Percentiles rank a stretch among this genome's conserved stretches.
Evolutionary conservation across 35 echinoderm and acorn worm genomes (phyloP).

Genomic region (Strongylocentrotus purpuratus): DNA sequence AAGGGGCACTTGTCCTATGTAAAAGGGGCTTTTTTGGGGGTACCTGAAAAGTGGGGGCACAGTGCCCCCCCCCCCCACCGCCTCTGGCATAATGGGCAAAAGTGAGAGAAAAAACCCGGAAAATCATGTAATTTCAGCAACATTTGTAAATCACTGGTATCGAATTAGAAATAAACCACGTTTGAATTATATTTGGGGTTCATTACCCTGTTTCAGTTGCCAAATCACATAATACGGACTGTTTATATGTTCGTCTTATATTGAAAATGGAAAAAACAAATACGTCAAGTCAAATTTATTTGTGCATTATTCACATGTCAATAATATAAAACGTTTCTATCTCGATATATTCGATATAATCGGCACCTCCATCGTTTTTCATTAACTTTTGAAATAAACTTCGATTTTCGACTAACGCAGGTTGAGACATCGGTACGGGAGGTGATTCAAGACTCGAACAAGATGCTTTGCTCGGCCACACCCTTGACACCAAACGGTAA

Average conservation of each 20-base stretch:
- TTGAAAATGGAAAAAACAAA: too few relatives aligned
- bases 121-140: too few relatives aligned
- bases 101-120: too few relatives aligned
- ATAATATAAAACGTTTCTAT: neutral
- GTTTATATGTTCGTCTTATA: too few relatives aligned
- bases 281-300: neutral
- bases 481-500: conserved; percentile 77
- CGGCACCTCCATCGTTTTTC: neutral
- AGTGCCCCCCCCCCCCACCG: neutral
- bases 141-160: too few relatives aligned
- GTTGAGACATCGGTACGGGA: conserved; percentile 65
- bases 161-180: too few relatives aligned
- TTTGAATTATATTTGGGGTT: too few relatives aligned
- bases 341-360: too few relatives aligned
- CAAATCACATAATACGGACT: too few relatives aligned
- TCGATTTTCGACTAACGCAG: neutral
- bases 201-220: too few relatives aligned
- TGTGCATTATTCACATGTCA: neutral
- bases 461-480: conserved; percentile 61
- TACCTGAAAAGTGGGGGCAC: neutral
- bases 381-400: neutral
- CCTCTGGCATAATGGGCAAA: too few relatives aligned
- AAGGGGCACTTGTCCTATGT: too few relatives aligned
- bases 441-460: conserved; percentile 63
- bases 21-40: neutral